phyloP scores from a whole-genome alignment of 2,113 vertebrate genomes.

The Platysteira castanea region DNA sequence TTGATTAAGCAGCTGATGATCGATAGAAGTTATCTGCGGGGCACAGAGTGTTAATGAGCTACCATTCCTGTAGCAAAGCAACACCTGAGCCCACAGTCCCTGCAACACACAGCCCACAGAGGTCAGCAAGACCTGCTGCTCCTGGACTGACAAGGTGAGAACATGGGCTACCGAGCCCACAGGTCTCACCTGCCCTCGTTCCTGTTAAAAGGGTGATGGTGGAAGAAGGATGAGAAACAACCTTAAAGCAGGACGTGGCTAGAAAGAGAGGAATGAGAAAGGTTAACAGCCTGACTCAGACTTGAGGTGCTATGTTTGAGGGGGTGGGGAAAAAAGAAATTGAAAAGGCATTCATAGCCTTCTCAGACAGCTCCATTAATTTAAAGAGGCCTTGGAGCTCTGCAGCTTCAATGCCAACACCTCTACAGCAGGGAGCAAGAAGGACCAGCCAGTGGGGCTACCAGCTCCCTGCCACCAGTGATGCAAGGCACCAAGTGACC shows the following conservation, averaged over 20 bases:
- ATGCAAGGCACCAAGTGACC: neutral
- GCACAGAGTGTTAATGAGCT: constrained; percentile 40
- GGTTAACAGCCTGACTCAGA: neutral
- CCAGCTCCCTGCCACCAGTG: neutral
- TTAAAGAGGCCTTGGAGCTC: neutral
- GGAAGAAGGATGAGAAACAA: neutral
- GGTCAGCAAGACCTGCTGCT: neutral
- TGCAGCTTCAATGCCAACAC: neutral
- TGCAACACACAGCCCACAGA: neutral
- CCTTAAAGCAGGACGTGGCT: neutral
- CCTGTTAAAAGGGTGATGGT: neutral
- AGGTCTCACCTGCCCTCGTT: neutral
- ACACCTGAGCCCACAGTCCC: neutral
- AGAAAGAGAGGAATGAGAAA: neutral
- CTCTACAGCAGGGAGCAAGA: neutral
- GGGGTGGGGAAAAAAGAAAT: neutral
- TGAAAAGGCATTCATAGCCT: neutral
- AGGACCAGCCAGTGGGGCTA: neutral
- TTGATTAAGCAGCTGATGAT: constrained; percentile 57
- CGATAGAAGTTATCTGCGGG: constrained; percentile 55
- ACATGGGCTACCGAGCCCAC: neutral
- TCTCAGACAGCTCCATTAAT: neutral
- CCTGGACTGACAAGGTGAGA: neutral
- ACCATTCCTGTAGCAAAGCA: neutral
- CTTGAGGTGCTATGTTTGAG: neutral